A percentile compares a stretch with the other conserved stretches of the same genome.
Conservation (phyloP, 2,113 vertebrate genomes). For the Perognathus longimembris region DNA sequence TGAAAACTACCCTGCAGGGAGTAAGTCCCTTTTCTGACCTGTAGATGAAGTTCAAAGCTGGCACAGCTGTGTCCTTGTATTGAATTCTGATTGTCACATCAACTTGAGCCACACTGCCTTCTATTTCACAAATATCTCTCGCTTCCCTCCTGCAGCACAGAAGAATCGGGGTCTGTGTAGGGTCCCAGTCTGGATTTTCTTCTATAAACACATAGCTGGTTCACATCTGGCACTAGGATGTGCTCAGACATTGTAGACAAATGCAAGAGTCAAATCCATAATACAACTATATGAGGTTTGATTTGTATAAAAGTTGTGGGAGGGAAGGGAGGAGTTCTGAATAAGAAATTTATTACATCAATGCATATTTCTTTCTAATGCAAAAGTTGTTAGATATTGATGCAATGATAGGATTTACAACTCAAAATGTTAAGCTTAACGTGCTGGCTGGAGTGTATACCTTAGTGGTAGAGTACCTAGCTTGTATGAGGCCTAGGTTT, state of each 20-base stretch:
- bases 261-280: neutral
- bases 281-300: slow-evolving; percentile 4
- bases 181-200: neutral
- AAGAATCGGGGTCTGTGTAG: neutral
- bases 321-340: neutral
- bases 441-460: neutral
- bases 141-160: neutral
- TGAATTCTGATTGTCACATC: neutral
- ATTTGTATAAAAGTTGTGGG: neutral
- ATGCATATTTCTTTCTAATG: slow-evolving; percentile 6
- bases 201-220: neutral
- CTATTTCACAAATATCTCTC: neutral
- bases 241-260: neutral
- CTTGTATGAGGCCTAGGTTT: neutral
- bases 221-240: neutral
- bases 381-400: neutral
- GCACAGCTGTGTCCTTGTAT: slow-evolving; percentile 1
- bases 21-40: neutral
- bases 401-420: neutral
- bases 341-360: slow-evolving; percentile 24
- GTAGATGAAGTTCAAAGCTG: slow-evolving; percentile 15
- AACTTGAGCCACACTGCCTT: neutral
- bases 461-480: neutral
- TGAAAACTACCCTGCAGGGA: neutral
- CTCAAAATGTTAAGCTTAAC: neutral